A percentile compares a stretch with the other conserved stretches of the same genome.
Conservation (phyloP, 2,888 invertebrate species). For the Diplazon laetatorius region DNA sequence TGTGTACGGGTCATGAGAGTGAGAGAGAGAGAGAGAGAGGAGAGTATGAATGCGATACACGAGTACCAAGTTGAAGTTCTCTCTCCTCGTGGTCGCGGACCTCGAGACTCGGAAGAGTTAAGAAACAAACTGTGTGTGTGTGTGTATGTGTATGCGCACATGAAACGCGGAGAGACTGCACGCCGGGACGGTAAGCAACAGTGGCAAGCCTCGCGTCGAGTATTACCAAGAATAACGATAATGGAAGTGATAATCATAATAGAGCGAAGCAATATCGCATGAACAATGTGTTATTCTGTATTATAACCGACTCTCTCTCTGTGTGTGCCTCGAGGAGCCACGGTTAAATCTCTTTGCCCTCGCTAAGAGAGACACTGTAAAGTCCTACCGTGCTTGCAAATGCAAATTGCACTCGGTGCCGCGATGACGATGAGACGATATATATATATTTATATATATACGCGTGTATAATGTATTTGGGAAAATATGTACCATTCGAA, state of each 20-base stretch:
- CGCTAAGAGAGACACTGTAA: not conserved
- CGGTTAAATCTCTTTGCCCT: slow-evolving; percentile 13
- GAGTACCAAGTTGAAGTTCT: slow-evolving; percentile 10
- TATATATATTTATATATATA: too few relatives aligned
- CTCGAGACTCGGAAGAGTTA: slow-evolving; percentile 44
- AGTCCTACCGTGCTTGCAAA: slow-evolving; percentile 12
- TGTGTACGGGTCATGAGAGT: slow-evolving; percentile 26
- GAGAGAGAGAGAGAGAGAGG: too few relatives aligned
- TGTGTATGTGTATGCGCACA: too few relatives aligned
- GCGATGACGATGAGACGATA: slow-evolving; percentile 5
- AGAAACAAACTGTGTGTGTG: slow-evolving; percentile 34
- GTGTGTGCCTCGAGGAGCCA: not conserved
- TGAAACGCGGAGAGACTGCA: slow-evolving; percentile 45
- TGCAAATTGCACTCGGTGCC: not conserved
- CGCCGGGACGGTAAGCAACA: slow-evolving; percentile 13
- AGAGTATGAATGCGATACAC: slow-evolving; percentile 13
- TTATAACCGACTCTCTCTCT: slow-evolving; percentile 51
- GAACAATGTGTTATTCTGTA: slow-evolving; percentile 72
- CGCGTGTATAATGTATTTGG: not conserved
- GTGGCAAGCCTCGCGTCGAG: slow-evolving; percentile 49
- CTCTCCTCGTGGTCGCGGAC: slow-evolving; percentile 45
- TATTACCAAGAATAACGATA: slow-evolving; percentile 71
- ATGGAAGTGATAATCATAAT: slow-evolving; percentile 72
- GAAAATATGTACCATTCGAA: not conserved
- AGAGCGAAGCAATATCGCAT: slow-evolving; percentile 67